A percentile compares a stretch with the other conserved stretches of the same genome.
Conservation (phyloP, 2,797 vertebrate species). For the Enteromius afrohamiltoni region DNA sequence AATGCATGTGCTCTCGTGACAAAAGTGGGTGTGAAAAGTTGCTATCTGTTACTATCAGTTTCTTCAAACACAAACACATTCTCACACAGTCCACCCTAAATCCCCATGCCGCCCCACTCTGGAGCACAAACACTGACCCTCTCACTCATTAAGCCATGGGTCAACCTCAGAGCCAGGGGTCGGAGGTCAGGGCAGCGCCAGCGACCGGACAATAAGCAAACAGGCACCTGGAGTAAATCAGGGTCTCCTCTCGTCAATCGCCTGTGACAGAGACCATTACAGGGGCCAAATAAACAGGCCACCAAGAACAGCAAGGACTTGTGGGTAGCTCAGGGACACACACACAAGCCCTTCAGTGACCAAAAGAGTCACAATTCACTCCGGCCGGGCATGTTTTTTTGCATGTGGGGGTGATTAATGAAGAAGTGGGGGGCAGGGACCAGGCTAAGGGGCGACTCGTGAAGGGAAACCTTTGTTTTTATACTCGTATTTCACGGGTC, state of each 20-base stretch:
- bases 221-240: constrained; percentile 82
- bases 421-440: constrained; percentile 57
- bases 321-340: constrained; percentile 67
- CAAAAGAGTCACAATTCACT: constrained; percentile 68
- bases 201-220: constrained; percentile 76
- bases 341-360: constrained; percentile 59
- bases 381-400: constrained; percentile 55
- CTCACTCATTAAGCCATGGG: constrained; percentile 68
- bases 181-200: constrained; percentile 72
- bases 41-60: constrained; percentile 61
- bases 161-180: constrained; percentile 67
- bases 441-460: constrained; percentile 51
- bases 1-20: background rate
- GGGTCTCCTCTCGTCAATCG: constrained; percentile 66
- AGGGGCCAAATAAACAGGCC: constrained; percentile 72
- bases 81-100: constrained; percentile 59
- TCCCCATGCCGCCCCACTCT: constrained; percentile 68
- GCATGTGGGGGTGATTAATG: constrained; percentile 73
- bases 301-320: constrained; percentile 64
- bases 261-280: constrained; percentile 75
- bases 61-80: constrained; percentile 67
- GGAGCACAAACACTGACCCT: constrained; percentile 69
- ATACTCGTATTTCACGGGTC: constrained; percentile 73
- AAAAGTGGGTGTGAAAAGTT: background rate
- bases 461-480: constrained; percentile 74